Percentiles rank a stretch among this genome's conserved stretches.
Conservation (phyloP, 2,113 vertebrate genomes). For the Vimba vimba region DNA sequence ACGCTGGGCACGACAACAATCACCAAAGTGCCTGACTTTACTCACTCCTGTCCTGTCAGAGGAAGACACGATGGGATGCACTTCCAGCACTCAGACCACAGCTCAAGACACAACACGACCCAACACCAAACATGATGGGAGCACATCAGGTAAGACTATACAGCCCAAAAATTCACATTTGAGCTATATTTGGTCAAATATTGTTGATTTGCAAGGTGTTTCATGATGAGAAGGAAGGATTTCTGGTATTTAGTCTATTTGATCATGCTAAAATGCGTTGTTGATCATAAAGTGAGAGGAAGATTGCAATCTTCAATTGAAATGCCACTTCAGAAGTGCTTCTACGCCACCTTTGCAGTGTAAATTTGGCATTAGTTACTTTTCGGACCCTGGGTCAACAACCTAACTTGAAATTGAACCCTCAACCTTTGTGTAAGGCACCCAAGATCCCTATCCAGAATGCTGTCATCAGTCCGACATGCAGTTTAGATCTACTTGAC, state of each 20-base stretch:
- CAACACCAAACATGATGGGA: slow-evolving; percentile 45
- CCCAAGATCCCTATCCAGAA: background rate
- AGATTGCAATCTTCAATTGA: background rate
- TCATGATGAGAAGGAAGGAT: background rate
- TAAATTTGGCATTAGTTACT: slow-evolving; percentile 2
- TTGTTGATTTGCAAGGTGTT: background rate
- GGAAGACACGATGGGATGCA: slow-evolving; percentile 68
- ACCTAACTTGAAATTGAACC: slow-evolving; percentile 21
- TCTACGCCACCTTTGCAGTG: too few species aligned
- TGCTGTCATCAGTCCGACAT: slow-evolving; percentile 23
- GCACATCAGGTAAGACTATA: slow-evolving; percentile 62
- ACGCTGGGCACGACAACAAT: background rate
- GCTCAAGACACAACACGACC: slow-evolving; percentile 47
- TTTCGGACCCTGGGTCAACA: slow-evolving; percentile 9
- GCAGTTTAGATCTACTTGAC: slow-evolving; percentile 26
- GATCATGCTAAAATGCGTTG: background rate
- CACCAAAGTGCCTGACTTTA: slow-evolving; percentile 26
- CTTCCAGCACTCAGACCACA: slow-evolving; percentile 57
- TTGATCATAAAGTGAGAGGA: background rate
- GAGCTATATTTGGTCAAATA: background rate
- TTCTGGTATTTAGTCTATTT: background rate
- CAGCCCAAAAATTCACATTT: too few species aligned
- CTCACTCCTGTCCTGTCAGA: slow-evolving; percentile 49
- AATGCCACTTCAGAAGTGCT: too few species aligned
- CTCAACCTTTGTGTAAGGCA: slow-evolving; percentile 17